A percentile compares a stretch with the other conserved stretches of the same genome.
phyloP scores from a whole-genome alignment of 2,113 vertebrate species.

The Gadus chalcogrammus region DNA sequence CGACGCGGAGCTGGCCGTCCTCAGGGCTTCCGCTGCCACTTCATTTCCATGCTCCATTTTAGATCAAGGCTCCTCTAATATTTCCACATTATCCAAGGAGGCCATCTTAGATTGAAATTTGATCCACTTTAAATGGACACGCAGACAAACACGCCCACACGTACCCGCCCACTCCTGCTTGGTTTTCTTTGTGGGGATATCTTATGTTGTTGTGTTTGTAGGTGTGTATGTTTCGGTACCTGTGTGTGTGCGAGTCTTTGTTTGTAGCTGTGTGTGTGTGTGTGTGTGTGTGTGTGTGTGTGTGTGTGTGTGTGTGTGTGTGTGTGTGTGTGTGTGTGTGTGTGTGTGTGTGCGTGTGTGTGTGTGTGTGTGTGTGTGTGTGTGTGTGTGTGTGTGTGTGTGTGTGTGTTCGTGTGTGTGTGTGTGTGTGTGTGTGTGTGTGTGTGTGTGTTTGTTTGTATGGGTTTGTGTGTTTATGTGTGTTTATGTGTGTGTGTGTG shows the following conservation, averaged over 20 bases:
- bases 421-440: slow-evolving; percentile 19
- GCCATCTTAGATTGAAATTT: slow-evolving; percentile 76
- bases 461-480: slow-evolving; percentile 30
- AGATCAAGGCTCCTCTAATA: slow-evolving; percentile 74
- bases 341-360: slow-evolving; percentile 16
- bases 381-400: not conserved
- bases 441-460: not conserved
- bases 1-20: slow-evolving; percentile 66
- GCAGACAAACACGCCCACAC: slow-evolving; percentile 20
- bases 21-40: slow-evolving; percentile 69
- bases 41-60: slow-evolving; percentile 77
- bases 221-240: not conserved
- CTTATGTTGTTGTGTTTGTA: not conserved
- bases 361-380: not conserved
- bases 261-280: not conserved
- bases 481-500: not conserved
- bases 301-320: no score
- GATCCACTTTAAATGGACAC: slow-evolving; percentile 68
- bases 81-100: slow-evolving; percentile 73
- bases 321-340: no score
- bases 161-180: slow-evolving; percentile 5
- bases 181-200: slow-evolving; percentile 12
- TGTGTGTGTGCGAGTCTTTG: not conserved
- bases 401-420: not conserved
- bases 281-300: not conserved